These are phyloP conservation scores for Anser cygnoides DNA, from an alignment of 2,113 vertebrate species.

Conservation along the genomic window DNA sequence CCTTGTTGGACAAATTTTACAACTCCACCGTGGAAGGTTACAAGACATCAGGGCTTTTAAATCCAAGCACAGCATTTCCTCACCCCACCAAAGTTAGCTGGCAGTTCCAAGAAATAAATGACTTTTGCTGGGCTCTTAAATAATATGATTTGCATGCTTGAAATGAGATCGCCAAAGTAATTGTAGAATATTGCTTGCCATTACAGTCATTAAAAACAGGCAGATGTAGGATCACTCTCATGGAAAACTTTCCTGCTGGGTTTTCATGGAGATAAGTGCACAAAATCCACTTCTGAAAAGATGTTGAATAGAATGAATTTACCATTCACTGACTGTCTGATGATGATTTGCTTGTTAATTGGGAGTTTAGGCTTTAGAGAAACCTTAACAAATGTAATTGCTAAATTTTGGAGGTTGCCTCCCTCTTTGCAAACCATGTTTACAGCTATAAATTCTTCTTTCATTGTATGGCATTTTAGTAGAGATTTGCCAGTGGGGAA, in stretches of 20 bases:
- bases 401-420: constrained; percentile 78
- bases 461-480: constrained; percentile 31
- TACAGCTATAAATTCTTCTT: constrained; percentile 76
- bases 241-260: constrained; percentile 83
- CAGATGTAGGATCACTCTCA: constrained; percentile 81
- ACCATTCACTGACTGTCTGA: constrained; percentile 82
- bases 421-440: constrained; percentile 64
- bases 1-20: constrained; percentile 58
- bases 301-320: constrained; percentile 83
- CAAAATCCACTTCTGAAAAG: constrained; percentile 83
- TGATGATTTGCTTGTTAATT: constrained; percentile 85
- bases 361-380: constrained; percentile 81
- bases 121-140: constrained; percentile 77
- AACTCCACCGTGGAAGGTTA: background rate
- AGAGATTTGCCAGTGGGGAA: constrained; percentile 5
- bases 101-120: constrained; percentile 76
- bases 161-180: constrained; percentile 80
- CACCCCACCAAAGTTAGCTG: constrained; percentile 64
- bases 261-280: constrained; percentile 84
- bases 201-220: constrained; percentile 81
- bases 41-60: constrained; percentile 44
- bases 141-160: constrained; percentile 81
- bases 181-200: constrained; percentile 81
- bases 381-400: constrained; percentile 82
- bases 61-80: background rate